Conservation (phyloP, 2,113 vertebrate genomes). For the Lagopus leucura region DNA sequence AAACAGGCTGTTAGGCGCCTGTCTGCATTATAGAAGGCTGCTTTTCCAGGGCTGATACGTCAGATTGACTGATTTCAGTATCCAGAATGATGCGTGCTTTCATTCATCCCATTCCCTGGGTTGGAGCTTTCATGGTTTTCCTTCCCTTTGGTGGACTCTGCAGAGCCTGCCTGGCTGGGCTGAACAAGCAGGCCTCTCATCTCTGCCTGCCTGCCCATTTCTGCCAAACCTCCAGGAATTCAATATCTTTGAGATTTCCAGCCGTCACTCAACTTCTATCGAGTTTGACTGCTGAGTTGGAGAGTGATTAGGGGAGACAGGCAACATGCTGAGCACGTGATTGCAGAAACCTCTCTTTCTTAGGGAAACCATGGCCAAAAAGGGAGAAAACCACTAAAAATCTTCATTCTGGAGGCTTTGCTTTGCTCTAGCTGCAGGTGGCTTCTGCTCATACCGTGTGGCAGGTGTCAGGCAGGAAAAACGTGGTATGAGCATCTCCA, state of each 20-base stretch:
- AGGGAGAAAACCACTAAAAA: background rate
- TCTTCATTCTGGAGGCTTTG: background rate
- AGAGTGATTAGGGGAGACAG: slow-evolving; percentile 39
- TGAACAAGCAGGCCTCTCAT: background rate
- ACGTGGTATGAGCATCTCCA: accelerated
- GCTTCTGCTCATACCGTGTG: background rate
- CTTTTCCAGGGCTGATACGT: slow-evolving; percentile 41
- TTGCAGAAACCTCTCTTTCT: background rate
- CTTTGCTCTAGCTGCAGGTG: background rate
- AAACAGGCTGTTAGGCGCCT: background rate
- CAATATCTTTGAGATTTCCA: slow-evolving; percentile 38
- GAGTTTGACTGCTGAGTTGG: slow-evolving; percentile 7
- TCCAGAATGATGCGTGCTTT: background rate
- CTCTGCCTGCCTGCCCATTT: background rate
- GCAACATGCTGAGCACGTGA: background rate
- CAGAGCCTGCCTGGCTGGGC: background rate
- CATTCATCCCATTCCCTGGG: background rate
- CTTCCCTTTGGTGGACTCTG: background rate
- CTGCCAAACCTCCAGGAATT: slow-evolving; percentile 17
- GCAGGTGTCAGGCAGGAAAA: background rate
- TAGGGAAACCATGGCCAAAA: background rate
- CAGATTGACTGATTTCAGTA: slow-evolving; percentile 28
- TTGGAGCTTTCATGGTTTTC: background rate
- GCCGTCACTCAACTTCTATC: slow-evolving; percentile 23
- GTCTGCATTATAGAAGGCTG: slow-evolving; percentile 3